Evolutionary conservation across 1,140 invertebrate genomes (phyloP), one percentile per base, ranked within the genome.

Genomic region (Hydropsyche tenuis): DNA sequence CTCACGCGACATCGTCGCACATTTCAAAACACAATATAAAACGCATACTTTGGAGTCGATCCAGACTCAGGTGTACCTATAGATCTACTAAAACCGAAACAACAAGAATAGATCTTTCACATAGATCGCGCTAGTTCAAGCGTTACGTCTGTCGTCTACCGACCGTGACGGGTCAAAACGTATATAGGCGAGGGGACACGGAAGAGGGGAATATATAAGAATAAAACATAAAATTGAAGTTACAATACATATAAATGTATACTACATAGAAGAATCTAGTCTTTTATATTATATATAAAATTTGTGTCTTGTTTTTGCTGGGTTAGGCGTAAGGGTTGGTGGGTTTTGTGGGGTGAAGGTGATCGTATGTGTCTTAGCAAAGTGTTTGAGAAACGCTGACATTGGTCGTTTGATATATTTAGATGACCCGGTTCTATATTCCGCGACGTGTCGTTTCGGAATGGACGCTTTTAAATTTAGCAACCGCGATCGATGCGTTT

Each of bases 331-430:
- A n/a, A n/a, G n/a, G n/a, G n/a, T n/a, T n/a, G n/a, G n/a, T n/a
- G n/a, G n/a, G n/a, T n/a, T n/a, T n/a, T n/a, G n/a, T n/a, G n/a
- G n/a, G n/a, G n/a, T n/a, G n/a, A n/a, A n/a, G n/a, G n/a, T n/a
- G n/a, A n/a, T n/a, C 9, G 30, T 37, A 37, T 2, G 45, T 48
- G 45, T 48, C 45, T 12, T 4, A 4, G 45, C 2, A 18, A 9
- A 60, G 18, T 22, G 56, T 22, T 60, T 60, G 56, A 60, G 56
- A 60, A 60, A 25, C 23, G n/a, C 56, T 60, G 56, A 60, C 56
- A 60, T 60, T 60, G 56, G 56, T 60, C 20, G 56, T 23, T n/a
- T 9, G 30, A 37, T 60, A 60, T 60, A 7, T 60, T 60, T 60
- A 60, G 23, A 14, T 60, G 56, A 60, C 56, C 56, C 22, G 56